Base-by-base conservation (phyloP, 2,113 vertebrate species). In the Apteryx owenii region DNA sequence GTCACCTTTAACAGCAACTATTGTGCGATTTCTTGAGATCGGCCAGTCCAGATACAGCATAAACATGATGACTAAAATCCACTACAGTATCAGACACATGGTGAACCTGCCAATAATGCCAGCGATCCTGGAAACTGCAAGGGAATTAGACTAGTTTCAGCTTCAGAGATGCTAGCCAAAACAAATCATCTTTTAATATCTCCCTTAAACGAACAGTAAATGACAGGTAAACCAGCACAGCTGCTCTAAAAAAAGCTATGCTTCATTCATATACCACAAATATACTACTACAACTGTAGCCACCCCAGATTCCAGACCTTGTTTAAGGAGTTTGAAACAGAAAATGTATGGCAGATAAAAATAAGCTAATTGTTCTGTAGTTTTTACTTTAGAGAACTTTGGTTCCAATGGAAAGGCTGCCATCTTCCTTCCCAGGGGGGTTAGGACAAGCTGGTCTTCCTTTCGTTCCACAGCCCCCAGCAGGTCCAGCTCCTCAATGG, bases 321-420 rank as follows among this genome's bases (percentile, higher is more conserved):
- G 18, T 8, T 81, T 26, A 42, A 85, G 31, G 36, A 64, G 14
- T 33, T 53, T n/a, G 40, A 81, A 90, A 90, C 29, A 88, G 40
- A 90, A 88, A 29, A 28, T 33, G 17, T 38, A 31, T 44, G 56
- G 16, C 31, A 91, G 26, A 54, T 2, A 2, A n/a, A 62, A n/a
- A 87, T 9, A 2, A 51, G 25, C 19, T 38, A 3, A 1, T 18
- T 88, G 25, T 80, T 53, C 85, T 79, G 38, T 28, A 44, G 29
- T 26, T 89, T 78, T 98, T 98, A 99, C 99, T 98, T 99, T 99
- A 64, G 99, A 99, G 83, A 99, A 99, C 95, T 98, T 98, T 36
- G 99, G 99, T 81, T 99, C 99, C 95, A 99, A 97, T 7, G 99
- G 99, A 95, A 99, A 99, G 71, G 98, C 98, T 15, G 99, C 99